phyloP scores from a whole-genome alignment of 1,140 invertebrate genomes.

The Caenorhabditis remanei region DNA sequence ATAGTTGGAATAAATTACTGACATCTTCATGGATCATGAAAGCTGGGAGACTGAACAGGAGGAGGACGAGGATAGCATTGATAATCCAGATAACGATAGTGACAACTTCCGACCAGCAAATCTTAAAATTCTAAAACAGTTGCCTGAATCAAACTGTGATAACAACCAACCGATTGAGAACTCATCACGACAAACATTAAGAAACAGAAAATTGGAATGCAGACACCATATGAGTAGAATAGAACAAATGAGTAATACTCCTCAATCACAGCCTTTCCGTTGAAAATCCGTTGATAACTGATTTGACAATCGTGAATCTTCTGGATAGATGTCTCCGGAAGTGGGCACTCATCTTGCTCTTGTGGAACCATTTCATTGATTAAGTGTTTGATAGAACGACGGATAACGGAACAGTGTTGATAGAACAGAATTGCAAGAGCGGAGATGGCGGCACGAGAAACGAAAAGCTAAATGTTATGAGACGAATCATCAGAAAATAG shows the following conservation, averaged over 20 bases:
- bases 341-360: slow-evolving; percentile 52
- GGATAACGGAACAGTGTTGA: slow-evolving; percentile 42
- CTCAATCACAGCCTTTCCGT: slow-evolving; percentile 50
- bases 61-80: slow-evolving; percentile 31
- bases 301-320: slow-evolving; percentile 55
- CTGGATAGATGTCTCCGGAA: slow-evolving; percentile 49
- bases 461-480: background rate
- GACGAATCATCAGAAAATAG: background rate
- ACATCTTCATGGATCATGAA: slow-evolving; percentile 63
- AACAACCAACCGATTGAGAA: slow-evolving; percentile 39
- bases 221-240: slow-evolving; percentile 59
- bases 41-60: slow-evolving; percentile 54
- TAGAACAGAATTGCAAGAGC: slow-evolving; percentile 26
- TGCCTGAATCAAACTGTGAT: background rate
- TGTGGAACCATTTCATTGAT: slow-evolving; percentile 42
- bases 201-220: slow-evolving; percentile 60
- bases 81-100: slow-evolving; percentile 56
- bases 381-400: slow-evolving; percentile 33
- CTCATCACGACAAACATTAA: slow-evolving; percentile 49
- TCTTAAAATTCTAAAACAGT: slow-evolving; percentile 17
- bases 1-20: background rate
- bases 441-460: slow-evolving; percentile 19
- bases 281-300: slow-evolving; percentile 55
- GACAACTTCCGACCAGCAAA: slow-evolving; percentile 38
- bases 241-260: slow-evolving; percentile 59